Evolutionary conservation across 2,888 invertebrate genomes (phyloP).

Genomic region (Gymnosoma rotundatum): DNA sequence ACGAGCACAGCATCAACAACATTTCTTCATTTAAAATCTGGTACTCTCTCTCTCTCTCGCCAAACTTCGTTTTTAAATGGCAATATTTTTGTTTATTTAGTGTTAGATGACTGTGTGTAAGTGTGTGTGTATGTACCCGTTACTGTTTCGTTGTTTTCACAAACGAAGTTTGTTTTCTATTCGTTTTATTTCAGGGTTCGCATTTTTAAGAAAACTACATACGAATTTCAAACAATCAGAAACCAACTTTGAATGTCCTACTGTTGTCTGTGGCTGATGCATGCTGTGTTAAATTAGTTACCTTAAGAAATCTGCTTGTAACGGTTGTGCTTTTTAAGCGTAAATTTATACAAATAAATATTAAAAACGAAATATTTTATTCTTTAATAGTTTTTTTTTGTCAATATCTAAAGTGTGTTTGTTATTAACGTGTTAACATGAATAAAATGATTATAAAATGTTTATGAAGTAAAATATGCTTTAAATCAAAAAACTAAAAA

Average conservation of each 20-base stretch:
- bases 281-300: conserved; percentile 66
- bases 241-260: conserved; percentile 17
- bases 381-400: neutral
- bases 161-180: conserved; percentile 46
- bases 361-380: conserved; percentile 25
- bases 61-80: conserved; percentile 49
- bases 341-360: neutral
- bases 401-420: neutral
- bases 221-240: neutral
- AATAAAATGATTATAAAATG: neutral
- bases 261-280: conserved; percentile 41
- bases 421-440: neutral
- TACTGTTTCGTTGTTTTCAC: conserved; percentile 45
- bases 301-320: conserved; percentile 64
- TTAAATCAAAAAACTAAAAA: neutral
- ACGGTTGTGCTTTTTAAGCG: conserved; percentile 65
- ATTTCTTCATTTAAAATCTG: conserved; percentile 25
- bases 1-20: conserved; percentile 44
- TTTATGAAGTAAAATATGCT: neutral
- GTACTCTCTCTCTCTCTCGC: conserved; percentile 48
- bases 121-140: conserved; percentile 14
- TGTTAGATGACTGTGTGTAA: too few species aligned
- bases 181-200: conserved; percentile 60
- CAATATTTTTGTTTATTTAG: conserved; percentile 1
- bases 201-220: conserved; percentile 13